phyloP scores from a whole-genome alignment of 2,113 vertebrate genomes.

The Scortum barcoo region DNA sequence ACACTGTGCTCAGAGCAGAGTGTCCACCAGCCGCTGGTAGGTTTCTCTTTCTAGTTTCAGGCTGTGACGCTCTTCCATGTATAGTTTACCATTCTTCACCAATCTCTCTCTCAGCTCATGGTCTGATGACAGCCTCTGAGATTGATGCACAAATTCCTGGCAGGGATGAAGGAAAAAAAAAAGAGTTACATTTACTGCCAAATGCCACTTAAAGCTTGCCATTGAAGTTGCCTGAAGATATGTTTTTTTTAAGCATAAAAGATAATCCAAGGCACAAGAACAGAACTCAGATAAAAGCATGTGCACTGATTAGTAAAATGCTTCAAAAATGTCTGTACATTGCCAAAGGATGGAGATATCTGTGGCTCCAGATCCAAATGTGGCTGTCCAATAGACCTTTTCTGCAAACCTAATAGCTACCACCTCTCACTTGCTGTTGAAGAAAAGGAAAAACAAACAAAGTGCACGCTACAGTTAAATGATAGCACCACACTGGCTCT shows the following conservation, averaged over 20 bases:
- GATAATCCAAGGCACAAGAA: slow-evolving; percentile 53
- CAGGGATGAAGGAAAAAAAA: slow-evolving; percentile 52
- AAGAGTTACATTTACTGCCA: slow-evolving; percentile 58
- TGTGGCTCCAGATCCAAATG: slow-evolving; percentile 56
- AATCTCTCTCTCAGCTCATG: slow-evolving; percentile 81
- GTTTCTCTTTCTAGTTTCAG: slow-evolving; percentile 85
- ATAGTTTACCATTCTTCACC: slow-evolving; percentile 84
- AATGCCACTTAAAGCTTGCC: slow-evolving; percentile 59
- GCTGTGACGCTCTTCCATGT: slow-evolving; percentile 85
- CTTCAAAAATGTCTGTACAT: slow-evolving; percentile 53
- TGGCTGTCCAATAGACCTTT: slow-evolving; percentile 44
- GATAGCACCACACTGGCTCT: slow-evolving; percentile 46
- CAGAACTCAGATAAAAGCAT: slow-evolving; percentile 54
- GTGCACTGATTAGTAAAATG: slow-evolving; percentile 61
- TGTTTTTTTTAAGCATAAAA: slow-evolving; percentile 58
- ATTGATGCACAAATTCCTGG: slow-evolving; percentile 92
- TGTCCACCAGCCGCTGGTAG: slow-evolving; percentile 87
- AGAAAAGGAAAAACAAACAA: slow-evolving; percentile 25
- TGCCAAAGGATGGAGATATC: slow-evolving; percentile 67
- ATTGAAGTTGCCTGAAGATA: slow-evolving; percentile 63
- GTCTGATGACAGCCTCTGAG: slow-evolving; percentile 87
- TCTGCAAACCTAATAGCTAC: slow-evolving; percentile 50
- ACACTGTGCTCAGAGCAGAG: slow-evolving; percentile 70
- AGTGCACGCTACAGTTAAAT: slow-evolving; percentile 29
- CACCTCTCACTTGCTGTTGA: slow-evolving; percentile 48